Percentiles rank a stretch among this genome's conserved stretches.
These are phyloP conservation scores for Cistogaster globosa DNA, from an alignment of 2,888 invertebrate species.

Conservation along the genomic window DNA sequence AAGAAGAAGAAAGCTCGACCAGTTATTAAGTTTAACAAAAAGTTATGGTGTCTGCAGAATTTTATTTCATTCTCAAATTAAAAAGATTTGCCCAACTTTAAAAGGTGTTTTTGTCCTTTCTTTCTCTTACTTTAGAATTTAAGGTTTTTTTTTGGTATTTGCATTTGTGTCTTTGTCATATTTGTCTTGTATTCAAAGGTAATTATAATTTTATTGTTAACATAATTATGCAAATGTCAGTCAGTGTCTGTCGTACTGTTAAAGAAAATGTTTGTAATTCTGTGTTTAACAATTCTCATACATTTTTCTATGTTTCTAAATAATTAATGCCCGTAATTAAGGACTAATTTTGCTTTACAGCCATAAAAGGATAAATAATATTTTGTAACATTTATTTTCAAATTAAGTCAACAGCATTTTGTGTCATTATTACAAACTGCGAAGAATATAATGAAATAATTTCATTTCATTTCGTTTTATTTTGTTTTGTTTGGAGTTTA, in stretches of 20 bases:
- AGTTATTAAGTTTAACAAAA: conserved; percentile 81
- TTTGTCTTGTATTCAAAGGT: conserved; percentile 64
- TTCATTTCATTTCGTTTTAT: conserved; percentile 33
- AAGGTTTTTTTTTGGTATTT: not conserved
- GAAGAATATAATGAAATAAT: conserved; percentile 48
- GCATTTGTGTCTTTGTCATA: not conserved
- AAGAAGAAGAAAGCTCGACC: conserved; percentile 75
- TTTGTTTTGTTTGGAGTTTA: not conserved
- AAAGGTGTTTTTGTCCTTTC: too few relatives aligned
- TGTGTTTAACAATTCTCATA: conserved; percentile 65
- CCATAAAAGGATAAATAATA: conserved; percentile 64
- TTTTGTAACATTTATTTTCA: conserved; percentile 72
- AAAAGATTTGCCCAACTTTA: conserved; percentile 1
- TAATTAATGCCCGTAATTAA: conserved; percentile 71
- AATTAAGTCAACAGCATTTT: conserved; percentile 72
- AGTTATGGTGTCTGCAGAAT: conserved; percentile 76
- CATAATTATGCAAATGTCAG: conserved; percentile 80
- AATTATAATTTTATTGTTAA: conserved; percentile 81
- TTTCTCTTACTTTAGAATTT: conserved; percentile 5
- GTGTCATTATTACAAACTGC: conserved; percentile 66
- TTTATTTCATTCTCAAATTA: conserved; percentile 1
- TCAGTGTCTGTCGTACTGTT: conserved; percentile 35
- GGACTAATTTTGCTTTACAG: conserved; percentile 67
- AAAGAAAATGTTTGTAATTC: not conserved
- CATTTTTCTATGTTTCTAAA: conserved; percentile 60